Evolutionary conservation across 2,888 invertebrate species (phyloP).

Genomic region (Macropis europaea): DNA sequence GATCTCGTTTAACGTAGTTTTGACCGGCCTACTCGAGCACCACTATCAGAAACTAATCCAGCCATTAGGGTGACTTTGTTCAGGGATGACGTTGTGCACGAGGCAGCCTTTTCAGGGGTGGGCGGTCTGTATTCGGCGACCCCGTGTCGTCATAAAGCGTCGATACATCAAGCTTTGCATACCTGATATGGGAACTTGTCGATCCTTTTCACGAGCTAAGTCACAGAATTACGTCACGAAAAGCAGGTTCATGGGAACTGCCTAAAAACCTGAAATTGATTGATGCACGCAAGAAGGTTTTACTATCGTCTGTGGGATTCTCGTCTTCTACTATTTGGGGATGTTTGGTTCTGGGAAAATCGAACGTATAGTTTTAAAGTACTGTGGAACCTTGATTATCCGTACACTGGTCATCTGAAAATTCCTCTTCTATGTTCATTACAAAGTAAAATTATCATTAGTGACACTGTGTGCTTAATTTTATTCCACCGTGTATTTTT

Average conservation of each 20-base stretch:
- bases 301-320: no score
- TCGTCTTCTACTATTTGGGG: no score
- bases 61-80: constrained; percentile 77
- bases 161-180: constrained; percentile 80
- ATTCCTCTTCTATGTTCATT: no score
- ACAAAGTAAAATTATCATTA: no score
- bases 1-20: constrained; percentile 53
- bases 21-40: constrained; percentile 46
- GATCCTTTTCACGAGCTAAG: constrained; percentile 55
- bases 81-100: constrained; percentile 58
- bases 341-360: no score
- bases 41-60: constrained; percentile 74
- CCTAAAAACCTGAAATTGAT: no score
- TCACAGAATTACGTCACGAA: constrained; percentile 62
- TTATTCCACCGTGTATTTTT: no score
- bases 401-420: no score
- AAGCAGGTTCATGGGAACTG: constrained; percentile 54
- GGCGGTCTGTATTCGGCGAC: constrained; percentile 75
- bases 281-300: no score
- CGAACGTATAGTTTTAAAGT: no score
- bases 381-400: no score
- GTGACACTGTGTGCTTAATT: no score
- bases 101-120: constrained; percentile 68
- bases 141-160: constrained; percentile 74
- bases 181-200: constrained; percentile 78